phyloP scores from a whole-genome alignment of 2,888 invertebrate genomes.

The Phlogophora meticulosa region DNA sequence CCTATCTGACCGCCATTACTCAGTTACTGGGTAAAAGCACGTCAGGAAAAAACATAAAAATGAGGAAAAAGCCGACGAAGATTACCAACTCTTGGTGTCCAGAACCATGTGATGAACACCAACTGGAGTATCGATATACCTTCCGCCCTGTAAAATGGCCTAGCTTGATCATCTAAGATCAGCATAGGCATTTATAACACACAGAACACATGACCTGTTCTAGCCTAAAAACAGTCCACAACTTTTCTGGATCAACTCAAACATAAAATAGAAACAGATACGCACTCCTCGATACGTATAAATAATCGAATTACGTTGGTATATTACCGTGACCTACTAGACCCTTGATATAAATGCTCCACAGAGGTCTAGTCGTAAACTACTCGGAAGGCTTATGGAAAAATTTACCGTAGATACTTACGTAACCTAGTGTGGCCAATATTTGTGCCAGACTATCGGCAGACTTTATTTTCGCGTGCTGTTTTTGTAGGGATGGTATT shows the following conservation, averaged over 20 bases:
- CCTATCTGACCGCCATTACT: too few species aligned
- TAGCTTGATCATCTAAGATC: background rate
- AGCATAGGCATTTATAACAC: background rate
- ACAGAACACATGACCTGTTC: background rate
- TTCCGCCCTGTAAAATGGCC: background rate
- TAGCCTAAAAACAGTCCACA: background rate
- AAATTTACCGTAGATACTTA: constrained; percentile 21
- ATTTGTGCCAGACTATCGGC: background rate
- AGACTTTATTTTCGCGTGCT: background rate
- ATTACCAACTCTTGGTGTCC: too few species aligned
- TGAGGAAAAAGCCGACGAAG: too few species aligned
- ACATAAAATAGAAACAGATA: constrained; percentile 9
- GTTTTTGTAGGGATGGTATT: background rate
- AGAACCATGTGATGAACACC: too few species aligned
- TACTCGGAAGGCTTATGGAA: constrained; percentile 28
- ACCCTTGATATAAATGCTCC: constrained; percentile 38
- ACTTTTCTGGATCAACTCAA: constrained; percentile 19
- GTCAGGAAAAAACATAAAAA: too few species aligned
- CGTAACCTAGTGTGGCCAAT: background rate
- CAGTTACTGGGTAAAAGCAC: too few species aligned
- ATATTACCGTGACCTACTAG: constrained; percentile 33
- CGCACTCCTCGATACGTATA: constrained; percentile 23
- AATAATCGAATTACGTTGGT: constrained; percentile 46
- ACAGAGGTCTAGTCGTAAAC: constrained; percentile 39
- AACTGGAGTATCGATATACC: background rate